These are phyloP conservation scores for Catajapyx aquilonaris DNA, from an alignment of 1,140 invertebrate genomes.

Conservation along the genomic window DNA sequence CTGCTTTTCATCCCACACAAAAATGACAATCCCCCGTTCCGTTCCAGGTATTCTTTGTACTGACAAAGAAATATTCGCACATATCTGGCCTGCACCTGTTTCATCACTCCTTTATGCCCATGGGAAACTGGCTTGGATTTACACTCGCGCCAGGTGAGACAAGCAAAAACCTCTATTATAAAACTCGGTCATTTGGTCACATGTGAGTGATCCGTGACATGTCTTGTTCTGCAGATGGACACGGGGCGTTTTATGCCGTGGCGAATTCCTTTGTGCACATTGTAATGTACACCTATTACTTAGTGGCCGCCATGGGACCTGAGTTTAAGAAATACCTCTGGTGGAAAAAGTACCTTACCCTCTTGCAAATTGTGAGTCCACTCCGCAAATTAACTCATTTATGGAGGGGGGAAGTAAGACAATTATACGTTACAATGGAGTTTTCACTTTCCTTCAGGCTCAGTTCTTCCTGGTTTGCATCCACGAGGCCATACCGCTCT, in stretches of 20 bases:
- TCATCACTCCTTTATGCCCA: conserved; percentile 30
- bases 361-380: conserved; percentile 41
- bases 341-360: conserved; percentile 66
- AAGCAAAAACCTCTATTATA: too few relatives aligned
- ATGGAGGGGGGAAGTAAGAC: conserved; percentile 13
- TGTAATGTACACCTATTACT: conserved; percentile 54
- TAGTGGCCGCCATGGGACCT: conserved; percentile 44
- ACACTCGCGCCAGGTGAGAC: too few relatives aligned
- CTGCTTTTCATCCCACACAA: too few relatives aligned
- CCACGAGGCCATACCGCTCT: too few relatives aligned
- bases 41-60: conserved; percentile 33
- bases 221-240: conserved; percentile 23
- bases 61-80: conserved; percentile 55
- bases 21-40: too few relatives aligned
- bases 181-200: too few relatives aligned
- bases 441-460: too few relatives aligned
- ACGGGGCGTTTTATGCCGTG: conserved; percentile 26
- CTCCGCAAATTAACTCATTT: conserved; percentile 17
- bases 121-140: conserved; percentile 8
- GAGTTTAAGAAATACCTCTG: conserved; percentile 44
- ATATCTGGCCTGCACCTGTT: conserved; percentile 51
- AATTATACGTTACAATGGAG: too few relatives aligned
- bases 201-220: conserved; percentile 16
- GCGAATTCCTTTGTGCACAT: conserved; percentile 46
- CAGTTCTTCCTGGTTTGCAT: too few relatives aligned